These are phyloP conservation scores for Ormia ochracea DNA, from an alignment of 2,888 invertebrate genomes.

Conservation along the genomic window DNA sequence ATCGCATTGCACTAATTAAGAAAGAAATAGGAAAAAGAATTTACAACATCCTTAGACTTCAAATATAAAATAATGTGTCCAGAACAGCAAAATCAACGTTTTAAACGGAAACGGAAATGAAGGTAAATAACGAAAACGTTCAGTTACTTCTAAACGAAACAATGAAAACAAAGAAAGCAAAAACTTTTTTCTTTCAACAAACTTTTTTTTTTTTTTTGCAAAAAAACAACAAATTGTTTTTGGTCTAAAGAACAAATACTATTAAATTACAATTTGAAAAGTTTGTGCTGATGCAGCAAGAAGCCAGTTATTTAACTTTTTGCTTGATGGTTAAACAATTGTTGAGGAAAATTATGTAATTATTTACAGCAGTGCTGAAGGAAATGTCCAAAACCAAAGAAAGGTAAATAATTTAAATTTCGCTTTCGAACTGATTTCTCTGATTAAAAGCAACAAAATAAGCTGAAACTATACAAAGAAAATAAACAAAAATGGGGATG, in stretches of 20 bases:
- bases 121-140: constrained; percentile 29
- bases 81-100: constrained; percentile 21
- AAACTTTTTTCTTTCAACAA: not conserved
- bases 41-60: constrained; percentile 22
- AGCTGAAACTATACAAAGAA: not conserved
- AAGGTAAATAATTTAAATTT: constrained; percentile 36
- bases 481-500: not conserved
- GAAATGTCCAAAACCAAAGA: constrained; percentile 31
- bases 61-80: constrained; percentile 2
- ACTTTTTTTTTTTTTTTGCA: not conserved
- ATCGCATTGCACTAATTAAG: constrained; percentile 54
- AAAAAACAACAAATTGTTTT: constrained; percentile 35
- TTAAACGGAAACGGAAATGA: constrained; percentile 40
- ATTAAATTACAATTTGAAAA: constrained; percentile 43
- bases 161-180: constrained; percentile 1
- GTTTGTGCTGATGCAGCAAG: constrained; percentile 18
- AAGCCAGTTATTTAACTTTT: constrained; percentile 38
- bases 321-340: constrained; percentile 43
- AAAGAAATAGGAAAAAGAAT: constrained; percentile 41
- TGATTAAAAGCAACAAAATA: not conserved
- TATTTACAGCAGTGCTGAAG: constrained; percentile 34
- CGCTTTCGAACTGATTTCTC: constrained; percentile 11
- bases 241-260: constrained; percentile 45
- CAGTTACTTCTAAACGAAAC: constrained; percentile 17
- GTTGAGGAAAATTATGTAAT: constrained; percentile 42